phyloP scores from a whole-genome alignment of 2,888 invertebrate genomes.

The Taenaris catops region DNA sequence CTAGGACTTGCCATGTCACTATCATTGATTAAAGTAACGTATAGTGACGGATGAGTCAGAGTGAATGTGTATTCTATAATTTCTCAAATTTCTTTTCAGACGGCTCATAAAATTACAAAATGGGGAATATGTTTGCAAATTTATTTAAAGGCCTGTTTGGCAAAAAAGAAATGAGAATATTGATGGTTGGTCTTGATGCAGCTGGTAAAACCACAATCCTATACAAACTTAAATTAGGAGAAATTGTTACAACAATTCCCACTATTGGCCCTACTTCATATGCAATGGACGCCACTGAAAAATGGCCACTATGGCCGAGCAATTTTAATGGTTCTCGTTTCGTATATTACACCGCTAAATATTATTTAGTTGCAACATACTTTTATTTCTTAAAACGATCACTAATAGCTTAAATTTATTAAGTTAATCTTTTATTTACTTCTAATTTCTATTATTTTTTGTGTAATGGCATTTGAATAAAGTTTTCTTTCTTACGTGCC shows the following conservation, averaged over 20 bases:
- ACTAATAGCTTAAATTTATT: no score
- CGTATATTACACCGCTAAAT: no score
- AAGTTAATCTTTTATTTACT: no score
- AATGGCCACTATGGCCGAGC: no score
- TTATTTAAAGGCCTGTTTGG: conserved; percentile 99
- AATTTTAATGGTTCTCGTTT: no score
- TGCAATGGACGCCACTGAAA: no score
- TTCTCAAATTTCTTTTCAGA: conserved; percentile 60
- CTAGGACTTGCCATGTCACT: conserved; percentile 73
- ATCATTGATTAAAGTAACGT: conserved; percentile 63
- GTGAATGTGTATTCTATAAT: conserved; percentile 37
- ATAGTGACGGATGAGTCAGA: conserved; percentile 69
- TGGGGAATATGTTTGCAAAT: conserved; percentile 99
- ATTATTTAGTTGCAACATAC: no score
- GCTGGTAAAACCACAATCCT: conserved; percentile 99
- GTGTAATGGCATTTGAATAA: no score
- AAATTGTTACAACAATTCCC: conserved; percentile 99
- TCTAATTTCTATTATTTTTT: no score
- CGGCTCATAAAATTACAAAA: conserved; percentile 81
- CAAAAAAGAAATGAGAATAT: conserved; percentile 99
- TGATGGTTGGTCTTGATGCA: conserved; percentile 99
- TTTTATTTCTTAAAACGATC: no score
- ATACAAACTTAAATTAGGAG: conserved; percentile 99
- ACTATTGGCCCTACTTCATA: no score
- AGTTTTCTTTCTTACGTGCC: no score